Evolutionary conservation across 2,888 invertebrate species (phyloP), one percentile per base, ranked within the genome.

Genomic region (Hermaeophaga mercurialis): DNA sequence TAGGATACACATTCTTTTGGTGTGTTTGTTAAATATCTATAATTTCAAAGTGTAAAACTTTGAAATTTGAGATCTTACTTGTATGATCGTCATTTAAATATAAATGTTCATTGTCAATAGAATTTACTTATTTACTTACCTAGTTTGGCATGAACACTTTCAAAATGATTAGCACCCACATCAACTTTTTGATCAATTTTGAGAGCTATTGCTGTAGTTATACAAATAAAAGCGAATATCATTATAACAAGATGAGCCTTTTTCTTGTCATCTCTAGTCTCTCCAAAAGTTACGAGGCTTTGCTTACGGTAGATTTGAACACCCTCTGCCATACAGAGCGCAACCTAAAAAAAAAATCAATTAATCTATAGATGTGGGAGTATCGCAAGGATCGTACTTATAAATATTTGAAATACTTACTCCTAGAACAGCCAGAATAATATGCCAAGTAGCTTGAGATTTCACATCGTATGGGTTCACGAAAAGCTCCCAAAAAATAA

Each of bases 401-500:
- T n/a, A n/a, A n/a, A n/a, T n/a, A n/a, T n/a, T n/a, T n/a, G n/a
- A n/a, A n/a, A n/a, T n/a, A 69, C 73, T 73, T 64, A 74, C 74
- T 50, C 73, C 73, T 12, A 70, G 33, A 8, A 72, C 71, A 48
- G 64, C 64, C 8, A 73, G 57, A 55, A 71, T 63, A 31, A 71
- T 61, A 55, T 74, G 74, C 70, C 72, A 71, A 3, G 70, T 60
- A 1, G 44, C 34, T 17, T 63, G 58, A n/a, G 8, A 17, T 14
- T 26, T 9, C 31, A 62, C 56, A 39, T 44, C 15, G 12, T 54
- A 41, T 26, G 31, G 53, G 12, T 0, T 2, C 12, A 56, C 60
- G 6, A 62, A 60, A 33, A 68, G 48, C 39, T 65, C 56, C 67
- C 68, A 67, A 18, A 68, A 44, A 50, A 67, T 63, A 14, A 62